Conservation (phyloP, 2,888 invertebrate genomes). For the Ametastegia equiseti region DNA sequence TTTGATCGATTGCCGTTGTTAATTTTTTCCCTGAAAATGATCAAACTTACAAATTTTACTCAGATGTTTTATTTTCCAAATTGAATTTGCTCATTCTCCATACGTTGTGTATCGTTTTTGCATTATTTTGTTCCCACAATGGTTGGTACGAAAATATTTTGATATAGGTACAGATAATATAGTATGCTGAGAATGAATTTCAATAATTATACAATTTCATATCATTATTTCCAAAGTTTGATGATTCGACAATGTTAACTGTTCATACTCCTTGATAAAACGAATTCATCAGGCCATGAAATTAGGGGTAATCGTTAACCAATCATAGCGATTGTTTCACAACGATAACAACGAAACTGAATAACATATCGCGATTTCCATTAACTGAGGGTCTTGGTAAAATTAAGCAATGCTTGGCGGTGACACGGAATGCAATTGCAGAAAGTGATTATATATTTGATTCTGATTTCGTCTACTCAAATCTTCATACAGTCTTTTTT, state of each 20-base stretch:
- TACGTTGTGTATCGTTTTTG: neutral
- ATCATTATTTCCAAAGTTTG: neutral
- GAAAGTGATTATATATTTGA: constrained; percentile 24
- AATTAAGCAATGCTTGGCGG: constrained; percentile 25
- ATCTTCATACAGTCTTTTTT: too few species aligned
- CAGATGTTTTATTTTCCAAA: neutral
- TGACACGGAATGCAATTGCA: constrained; percentile 21
- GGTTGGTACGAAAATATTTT: constrained; percentile 12
- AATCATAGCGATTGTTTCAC: neutral
- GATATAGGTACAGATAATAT: too few species aligned
- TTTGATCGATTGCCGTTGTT: constrained; percentile 7
- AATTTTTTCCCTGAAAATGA: neutral
- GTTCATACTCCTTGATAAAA: too few species aligned
- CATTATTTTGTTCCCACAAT: constrained; percentile 28
- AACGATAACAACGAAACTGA: neutral
- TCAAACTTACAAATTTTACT: neutral
- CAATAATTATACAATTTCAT: too few species aligned
- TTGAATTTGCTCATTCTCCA: neutral
- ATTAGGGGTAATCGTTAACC: neutral
- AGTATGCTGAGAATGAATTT: neutral
- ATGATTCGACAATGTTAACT: too few species aligned
- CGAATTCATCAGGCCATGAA: neutral
- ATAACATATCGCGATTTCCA: neutral
- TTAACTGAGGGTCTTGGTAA: constrained; percentile 11
- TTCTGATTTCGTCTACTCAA: neutral